A percentile compares a stretch with the other conserved stretches of the same genome.
Conservation (phyloP, 2,113 vertebrate genomes). For the Panthera leo region DNA sequence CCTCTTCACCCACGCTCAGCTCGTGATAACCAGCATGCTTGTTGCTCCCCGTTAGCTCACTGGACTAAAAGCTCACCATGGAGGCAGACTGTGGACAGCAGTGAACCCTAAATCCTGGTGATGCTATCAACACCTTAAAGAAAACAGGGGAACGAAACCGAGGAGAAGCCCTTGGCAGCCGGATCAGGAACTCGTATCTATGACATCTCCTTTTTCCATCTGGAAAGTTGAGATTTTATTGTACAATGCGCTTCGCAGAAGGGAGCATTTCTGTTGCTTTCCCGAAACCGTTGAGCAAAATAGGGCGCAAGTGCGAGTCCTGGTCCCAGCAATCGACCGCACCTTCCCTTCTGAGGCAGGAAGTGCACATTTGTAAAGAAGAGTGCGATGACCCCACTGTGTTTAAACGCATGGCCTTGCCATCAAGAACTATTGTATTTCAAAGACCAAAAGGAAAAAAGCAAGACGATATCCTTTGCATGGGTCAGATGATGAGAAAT, state of each 20-base stretch:
- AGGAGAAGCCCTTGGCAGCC: neutral
- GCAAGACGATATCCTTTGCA: neutral
- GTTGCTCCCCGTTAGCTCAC: neutral
- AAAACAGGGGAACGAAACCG: neutral
- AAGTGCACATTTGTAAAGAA: slow-evolving; percentile 35
- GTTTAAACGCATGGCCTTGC: slow-evolving; percentile 13
- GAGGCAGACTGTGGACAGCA: neutral
- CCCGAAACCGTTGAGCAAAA: slow-evolving; percentile 11
- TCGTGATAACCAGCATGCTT: neutral
- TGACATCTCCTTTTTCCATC: slow-evolving; percentile 28
- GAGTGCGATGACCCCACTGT: neutral
- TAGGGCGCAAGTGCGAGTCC: neutral
- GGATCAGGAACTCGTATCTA: neutral
- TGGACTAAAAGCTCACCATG: neutral
- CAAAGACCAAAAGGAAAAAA: slow-evolving; percentile 26
- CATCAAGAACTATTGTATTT: slow-evolving; percentile 57
- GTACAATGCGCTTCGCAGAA: neutral
- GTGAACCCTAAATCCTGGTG: neutral
- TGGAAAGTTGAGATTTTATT: slow-evolving; percentile 52
- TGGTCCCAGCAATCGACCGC: neutral
- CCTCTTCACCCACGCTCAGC: neutral
- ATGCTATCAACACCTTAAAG: neutral
- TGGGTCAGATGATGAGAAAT: slow-evolving; percentile 55
- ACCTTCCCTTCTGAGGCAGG: neutral
- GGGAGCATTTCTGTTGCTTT: neutral